Evolutionary conservation across 2,888 invertebrate genomes (phyloP).

Genomic region (Stenurella melanura): DNA sequence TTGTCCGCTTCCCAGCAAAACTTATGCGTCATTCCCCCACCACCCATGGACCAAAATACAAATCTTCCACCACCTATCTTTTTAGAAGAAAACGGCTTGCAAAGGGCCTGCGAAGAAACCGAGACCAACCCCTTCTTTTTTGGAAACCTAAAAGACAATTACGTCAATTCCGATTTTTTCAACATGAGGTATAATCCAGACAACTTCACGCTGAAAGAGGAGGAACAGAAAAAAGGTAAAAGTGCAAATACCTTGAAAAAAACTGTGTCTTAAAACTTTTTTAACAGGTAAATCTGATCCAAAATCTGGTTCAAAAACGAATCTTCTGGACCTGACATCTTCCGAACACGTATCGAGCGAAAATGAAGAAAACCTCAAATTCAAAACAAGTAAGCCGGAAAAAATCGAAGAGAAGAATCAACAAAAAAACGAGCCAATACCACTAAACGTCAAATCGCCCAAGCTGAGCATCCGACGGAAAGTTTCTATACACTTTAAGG

Average conservation of each 20-base stretch:
- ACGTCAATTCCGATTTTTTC: conserved; percentile 66
- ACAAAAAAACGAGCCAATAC: conserved; percentile 50
- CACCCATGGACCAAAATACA: conserved; percentile 27
- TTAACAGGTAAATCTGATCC: conserved; percentile 43
- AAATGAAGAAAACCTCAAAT: conserved; percentile 68
- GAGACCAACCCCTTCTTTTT: conserved; percentile 68
- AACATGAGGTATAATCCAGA: conserved; percentile 67
- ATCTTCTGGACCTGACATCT: conserved; percentile 66
- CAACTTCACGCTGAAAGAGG: conserved; percentile 55
- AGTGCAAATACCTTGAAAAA: neutral
- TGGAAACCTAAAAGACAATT: conserved; percentile 64
- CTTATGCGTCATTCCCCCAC: conserved; percentile 58
- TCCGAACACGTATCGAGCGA: conserved; percentile 64
- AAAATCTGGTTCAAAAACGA: conserved; percentile 62
- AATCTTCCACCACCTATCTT: conserved; percentile 43
- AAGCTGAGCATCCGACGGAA: conserved; percentile 70
- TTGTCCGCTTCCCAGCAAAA: conserved; percentile 61
- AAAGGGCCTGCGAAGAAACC: conserved; percentile 32
- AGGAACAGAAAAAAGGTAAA: conserved; percentile 58
- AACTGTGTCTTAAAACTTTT: conserved; percentile 20
- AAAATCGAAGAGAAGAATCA: conserved; percentile 50
- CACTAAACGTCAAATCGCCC: conserved; percentile 59
- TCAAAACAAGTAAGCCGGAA: conserved; percentile 59
- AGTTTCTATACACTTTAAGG: conserved; percentile 74
- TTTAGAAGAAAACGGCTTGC: conserved; percentile 36